These are phyloP conservation scores for Onchidella celtica DNA, from an alignment of 2,888 invertebrate genomes.

Conservation along the genomic window DNA sequence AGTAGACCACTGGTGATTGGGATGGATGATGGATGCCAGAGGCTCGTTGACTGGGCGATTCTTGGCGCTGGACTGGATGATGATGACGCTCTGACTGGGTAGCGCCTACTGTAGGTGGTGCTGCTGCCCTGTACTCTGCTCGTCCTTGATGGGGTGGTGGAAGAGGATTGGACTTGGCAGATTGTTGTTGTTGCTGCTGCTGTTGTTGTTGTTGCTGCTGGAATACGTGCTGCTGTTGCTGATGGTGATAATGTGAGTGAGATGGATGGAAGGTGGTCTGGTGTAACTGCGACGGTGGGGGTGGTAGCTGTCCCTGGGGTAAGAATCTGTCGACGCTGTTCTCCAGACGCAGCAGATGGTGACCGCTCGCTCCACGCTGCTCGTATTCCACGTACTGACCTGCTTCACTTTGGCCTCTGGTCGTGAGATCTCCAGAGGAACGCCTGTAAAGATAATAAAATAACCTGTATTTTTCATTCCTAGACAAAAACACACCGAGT, in stretches of 20 bases:
- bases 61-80: not conserved
- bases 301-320: not conserved
- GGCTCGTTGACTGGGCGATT: not conserved
- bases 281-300: not conserved
- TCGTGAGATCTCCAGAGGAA: not conserved
- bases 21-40: not conserved
- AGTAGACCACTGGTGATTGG: not conserved
- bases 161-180: not conserved
- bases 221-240: conserved; percentile 32
- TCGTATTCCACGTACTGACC: conserved; percentile 6
- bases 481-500: too few species aligned
- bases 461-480: too few species aligned
- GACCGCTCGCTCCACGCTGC: conserved; percentile 36
- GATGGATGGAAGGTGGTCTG: not conserved
- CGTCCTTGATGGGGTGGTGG: not conserved
- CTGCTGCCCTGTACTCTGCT: not conserved
- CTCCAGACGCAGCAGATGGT: conserved; percentile 65
- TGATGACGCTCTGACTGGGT: not conserved
- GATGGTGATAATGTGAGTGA: not conserved
- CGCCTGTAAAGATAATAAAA: conserved; percentile 18
- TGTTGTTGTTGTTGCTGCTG: conserved; percentile 21
- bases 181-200: conserved; percentile 20
- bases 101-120: not conserved
- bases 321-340: conserved; percentile 62
- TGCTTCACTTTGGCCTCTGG: not conserved